phyloP scores from a whole-genome alignment of 2,888 invertebrate genomes.

The Nemotelus nigrinus region DNA sequence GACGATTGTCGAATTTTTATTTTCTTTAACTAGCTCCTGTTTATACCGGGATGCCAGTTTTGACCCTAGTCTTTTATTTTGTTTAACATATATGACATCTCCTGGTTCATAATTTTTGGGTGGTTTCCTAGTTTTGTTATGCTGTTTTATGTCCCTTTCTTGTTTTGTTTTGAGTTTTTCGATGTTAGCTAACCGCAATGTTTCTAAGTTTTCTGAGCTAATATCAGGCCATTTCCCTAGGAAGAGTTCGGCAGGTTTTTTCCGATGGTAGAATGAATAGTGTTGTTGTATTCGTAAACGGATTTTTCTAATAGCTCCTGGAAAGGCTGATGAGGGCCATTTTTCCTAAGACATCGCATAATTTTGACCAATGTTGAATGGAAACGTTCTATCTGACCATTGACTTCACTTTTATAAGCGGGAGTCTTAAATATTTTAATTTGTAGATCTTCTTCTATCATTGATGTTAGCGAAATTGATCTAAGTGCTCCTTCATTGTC shows the following conservation, averaged over 20 bases:
- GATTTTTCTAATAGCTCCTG: neutral
- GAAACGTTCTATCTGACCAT: neutral
- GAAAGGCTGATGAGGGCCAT: neutral
- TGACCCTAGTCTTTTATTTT: constrained; percentile 8
- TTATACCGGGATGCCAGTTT: neutral
- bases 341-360: constrained; percentile 2
- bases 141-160: constrained; percentile 6
- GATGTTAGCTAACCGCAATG: neutral
- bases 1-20: neutral
- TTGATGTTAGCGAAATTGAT: constrained; percentile 33
- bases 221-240: neutral
- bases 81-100: neutral
- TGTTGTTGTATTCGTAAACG: constrained; percentile 1
- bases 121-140: constrained; percentile 1
- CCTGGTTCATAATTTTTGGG: neutral
- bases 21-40: constrained; percentile 5
- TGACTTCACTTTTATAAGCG: neutral
- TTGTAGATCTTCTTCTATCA: constrained; percentile 44
- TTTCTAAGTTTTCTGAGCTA: neutral
- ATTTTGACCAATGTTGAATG: neutral
- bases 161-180: constrained; percentile 5
- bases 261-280: neutral
- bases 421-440: constrained; percentile 16
- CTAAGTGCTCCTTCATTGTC: constrained; percentile 49
- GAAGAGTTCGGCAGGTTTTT: constrained; percentile 5